A percentile compares a stretch with the other conserved stretches of the same genome.
phyloP scores from a whole-genome alignment of 2,888 invertebrate genomes.

The Caenorhabditis sp. region DNA sequence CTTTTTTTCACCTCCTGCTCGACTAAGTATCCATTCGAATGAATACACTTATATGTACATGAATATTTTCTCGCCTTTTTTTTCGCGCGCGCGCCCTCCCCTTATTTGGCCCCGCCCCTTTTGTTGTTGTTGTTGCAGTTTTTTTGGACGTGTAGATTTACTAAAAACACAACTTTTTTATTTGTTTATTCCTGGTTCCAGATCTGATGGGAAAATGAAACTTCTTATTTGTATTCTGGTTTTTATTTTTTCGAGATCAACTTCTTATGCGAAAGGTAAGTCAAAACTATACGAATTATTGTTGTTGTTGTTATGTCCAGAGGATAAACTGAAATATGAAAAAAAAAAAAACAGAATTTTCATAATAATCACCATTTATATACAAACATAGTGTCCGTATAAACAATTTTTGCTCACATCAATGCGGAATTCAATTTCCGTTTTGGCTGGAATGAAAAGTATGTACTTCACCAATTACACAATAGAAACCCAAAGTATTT shows the following conservation, averaged over 20 bases:
- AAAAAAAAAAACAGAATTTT: not conserved
- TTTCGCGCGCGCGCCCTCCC: not conserved
- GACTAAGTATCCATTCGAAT: not conserved
- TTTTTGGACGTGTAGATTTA: not conserved
- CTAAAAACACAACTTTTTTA: not conserved
- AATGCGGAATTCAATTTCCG: no score
- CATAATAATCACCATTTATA: not conserved
- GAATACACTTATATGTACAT: constrained; percentile 1
- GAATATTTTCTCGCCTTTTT: not conserved
- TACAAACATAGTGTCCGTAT: no score
- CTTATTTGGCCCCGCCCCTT: not conserved
- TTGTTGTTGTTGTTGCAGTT: not conserved
- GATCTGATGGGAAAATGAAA: constrained; percentile 1
- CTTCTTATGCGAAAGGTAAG: not conserved
- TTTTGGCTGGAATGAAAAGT: no score
- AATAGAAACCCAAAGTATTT: no score
- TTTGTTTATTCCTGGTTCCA: not conserved
- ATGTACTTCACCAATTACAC: no score
- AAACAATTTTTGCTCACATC: not conserved
- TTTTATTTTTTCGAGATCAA: not conserved
- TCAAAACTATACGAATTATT: not conserved
- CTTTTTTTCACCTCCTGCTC: not conserved
- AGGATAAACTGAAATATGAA: not conserved
- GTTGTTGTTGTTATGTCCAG: not conserved
- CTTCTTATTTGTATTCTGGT: not conserved